A percentile compares a stretch with the other conserved stretches of the same genome.
These are phyloP conservation scores for Menidia beryllina DNA, from an alignment of 2,113 vertebrate genomes.

Conservation along the genomic window DNA sequence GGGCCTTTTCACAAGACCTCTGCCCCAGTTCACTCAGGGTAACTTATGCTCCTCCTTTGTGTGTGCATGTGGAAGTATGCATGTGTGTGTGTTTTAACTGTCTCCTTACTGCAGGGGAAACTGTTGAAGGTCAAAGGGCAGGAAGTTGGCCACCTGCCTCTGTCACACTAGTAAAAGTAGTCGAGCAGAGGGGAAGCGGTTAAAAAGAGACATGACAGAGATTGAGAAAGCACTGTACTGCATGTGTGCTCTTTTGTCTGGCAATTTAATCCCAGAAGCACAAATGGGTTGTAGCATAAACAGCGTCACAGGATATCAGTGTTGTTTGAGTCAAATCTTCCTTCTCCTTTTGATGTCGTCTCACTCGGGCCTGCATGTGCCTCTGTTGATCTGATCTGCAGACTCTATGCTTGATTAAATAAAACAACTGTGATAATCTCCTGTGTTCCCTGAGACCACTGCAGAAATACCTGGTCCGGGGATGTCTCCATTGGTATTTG, in stretches of 20 bases:
- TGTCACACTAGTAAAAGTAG: constrained; percentile 71
- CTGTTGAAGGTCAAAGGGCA: constrained; percentile 80
- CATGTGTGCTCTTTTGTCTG: constrained; percentile 23
- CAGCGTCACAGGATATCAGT: constrained; percentile 11
- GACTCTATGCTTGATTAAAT: constrained; percentile 43
- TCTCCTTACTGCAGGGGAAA: constrained; percentile 69
- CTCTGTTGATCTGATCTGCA: constrained; percentile 40
- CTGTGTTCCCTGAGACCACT: constrained; percentile 19
- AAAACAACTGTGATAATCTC: constrained; percentile 24
- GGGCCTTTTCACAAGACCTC: constrained; percentile 74
- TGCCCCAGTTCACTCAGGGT: constrained; percentile 80
- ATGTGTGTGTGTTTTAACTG: constrained; percentile 50
- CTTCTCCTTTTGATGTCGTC: neutral
- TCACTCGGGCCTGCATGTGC: constrained; percentile 27
- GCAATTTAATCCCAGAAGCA: constrained; percentile 23
- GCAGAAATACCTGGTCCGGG: constrained; percentile 43
- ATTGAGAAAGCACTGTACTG: constrained; percentile 24
- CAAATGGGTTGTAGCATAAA: constrained; percentile 1
- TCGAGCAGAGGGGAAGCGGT: constrained; percentile 62
- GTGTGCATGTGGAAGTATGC: constrained; percentile 36
- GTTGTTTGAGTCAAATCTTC: constrained; percentile 30
- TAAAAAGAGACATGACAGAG: constrained; percentile 17
- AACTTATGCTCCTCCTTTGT: constrained; percentile 79
- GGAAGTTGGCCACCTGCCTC: constrained; percentile 80
- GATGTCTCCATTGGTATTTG: constrained; percentile 66